Percentiles rank a stretch among this genome's conserved stretches.
phyloP scores from a whole-genome alignment of 2,888 invertebrate genomes.

The Dasysyrphus albostriatus region DNA sequence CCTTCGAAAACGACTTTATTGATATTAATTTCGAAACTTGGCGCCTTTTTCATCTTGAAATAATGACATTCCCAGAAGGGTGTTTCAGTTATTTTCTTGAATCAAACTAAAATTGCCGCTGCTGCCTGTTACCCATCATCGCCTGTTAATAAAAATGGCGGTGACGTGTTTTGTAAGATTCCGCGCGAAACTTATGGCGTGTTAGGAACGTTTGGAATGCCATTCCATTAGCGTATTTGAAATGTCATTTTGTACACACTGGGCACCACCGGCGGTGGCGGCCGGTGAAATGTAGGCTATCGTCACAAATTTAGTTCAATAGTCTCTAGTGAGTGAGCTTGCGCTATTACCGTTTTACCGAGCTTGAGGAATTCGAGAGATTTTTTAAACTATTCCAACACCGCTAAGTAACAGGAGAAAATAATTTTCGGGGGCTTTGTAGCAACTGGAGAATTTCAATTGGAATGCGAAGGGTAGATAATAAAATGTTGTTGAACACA shows the following conservation, averaged over 20 bases:
- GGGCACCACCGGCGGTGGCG: background rate
- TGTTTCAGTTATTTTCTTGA: constrained; percentile 24
- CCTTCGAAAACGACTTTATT: background rate
- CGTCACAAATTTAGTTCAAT: constrained; percentile 2
- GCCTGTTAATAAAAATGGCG: constrained; percentile 75
- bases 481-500: constrained; percentile 7
- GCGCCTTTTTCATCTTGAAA: constrained; percentile 23
- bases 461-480: constrained; percentile 65
- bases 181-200: constrained; percentile 65
- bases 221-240: background rate
- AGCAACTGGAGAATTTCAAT: constrained; percentile 64
- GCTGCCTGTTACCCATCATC: constrained; percentile 67
- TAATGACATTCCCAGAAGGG: constrained; percentile 33
- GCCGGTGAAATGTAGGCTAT: background rate
- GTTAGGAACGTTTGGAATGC: constrained; percentile 65
- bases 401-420: constrained; percentile 74
- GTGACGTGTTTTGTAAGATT: constrained; percentile 74
- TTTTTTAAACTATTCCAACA: constrained; percentile 73
- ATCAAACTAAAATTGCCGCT: constrained; percentile 23
- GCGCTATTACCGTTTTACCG: background rate
- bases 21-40: constrained; percentile 29
- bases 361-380: constrained; percentile 64
- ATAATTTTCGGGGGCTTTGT: constrained; percentile 64
- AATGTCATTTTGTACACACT: constrained; percentile 2
- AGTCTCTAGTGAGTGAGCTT: background rate